Conservation (phyloP, 2,888 invertebrate species). For the Clivina fossor region DNA sequence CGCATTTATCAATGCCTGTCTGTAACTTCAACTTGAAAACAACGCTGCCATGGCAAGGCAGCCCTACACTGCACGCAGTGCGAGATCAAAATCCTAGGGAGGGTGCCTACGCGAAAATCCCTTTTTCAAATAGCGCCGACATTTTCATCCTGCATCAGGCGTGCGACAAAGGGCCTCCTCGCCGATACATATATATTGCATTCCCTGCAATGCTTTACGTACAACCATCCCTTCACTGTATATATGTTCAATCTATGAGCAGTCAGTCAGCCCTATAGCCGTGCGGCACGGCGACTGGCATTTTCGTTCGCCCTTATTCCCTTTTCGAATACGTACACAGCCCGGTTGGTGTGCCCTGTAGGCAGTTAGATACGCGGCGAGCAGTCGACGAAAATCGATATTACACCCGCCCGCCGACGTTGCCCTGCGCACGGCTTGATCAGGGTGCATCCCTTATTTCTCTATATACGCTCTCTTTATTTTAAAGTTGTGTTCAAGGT, state of each 20-base stretch:
- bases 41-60: too few species aligned
- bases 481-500: too few species aligned
- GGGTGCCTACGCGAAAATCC: constrained; percentile 36
- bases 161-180: constrained; percentile 20
- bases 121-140: constrained; percentile 44
- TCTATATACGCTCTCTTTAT: too few species aligned
- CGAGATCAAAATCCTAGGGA: not conserved
- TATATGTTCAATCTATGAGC: too few species aligned
- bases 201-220: constrained; percentile 16
- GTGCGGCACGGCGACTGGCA: not conserved
- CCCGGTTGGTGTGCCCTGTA: not conserved
- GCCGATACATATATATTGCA: constrained; percentile 26
- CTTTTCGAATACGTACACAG: constrained; percentile 1
- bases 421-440: not conserved
- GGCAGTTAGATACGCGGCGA: constrained; percentile 17
- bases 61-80: too few species aligned
- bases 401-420: constrained; percentile 3
- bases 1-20: too few species aligned
- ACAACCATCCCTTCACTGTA: not conserved
- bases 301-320: too few species aligned
- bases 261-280: not conserved
- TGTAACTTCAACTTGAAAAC: too few species aligned
- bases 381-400: constrained; percentile 22
- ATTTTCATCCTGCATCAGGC: constrained; percentile 42
- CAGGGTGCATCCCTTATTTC: constrained; percentile 17